Conservation (phyloP, 2,797 vertebrate species). For the Valencia hispanica region DNA sequence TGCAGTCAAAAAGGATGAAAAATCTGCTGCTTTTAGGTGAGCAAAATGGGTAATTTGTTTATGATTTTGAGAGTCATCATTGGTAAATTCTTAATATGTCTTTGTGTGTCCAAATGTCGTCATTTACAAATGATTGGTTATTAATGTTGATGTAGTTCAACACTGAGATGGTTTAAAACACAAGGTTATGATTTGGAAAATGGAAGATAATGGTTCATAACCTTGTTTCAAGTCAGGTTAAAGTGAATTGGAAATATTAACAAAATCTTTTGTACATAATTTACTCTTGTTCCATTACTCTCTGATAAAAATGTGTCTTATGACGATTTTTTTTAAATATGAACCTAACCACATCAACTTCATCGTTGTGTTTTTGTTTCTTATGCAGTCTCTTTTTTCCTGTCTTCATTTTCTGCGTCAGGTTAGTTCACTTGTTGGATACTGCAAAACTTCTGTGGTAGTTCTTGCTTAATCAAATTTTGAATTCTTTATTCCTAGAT, state of each 20-base stretch:
- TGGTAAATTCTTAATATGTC: too few species aligned
- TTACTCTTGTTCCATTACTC: too few species aligned
- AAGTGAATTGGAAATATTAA: not conserved
- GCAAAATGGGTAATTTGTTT: not conserved
- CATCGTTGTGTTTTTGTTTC: not conserved
- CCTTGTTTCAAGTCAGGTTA: not conserved
- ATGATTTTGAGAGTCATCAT: not conserved
- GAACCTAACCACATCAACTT: not conserved
- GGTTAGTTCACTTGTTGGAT: not conserved
- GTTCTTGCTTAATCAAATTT: not conserved
- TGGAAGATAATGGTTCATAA: not conserved
- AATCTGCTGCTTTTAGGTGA: conserved; percentile 1
- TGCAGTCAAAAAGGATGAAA: not conserved
- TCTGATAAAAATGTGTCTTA: not conserved
- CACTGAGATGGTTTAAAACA: not conserved
- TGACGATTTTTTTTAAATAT: not conserved
- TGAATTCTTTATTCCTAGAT: not conserved
- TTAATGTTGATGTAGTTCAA: not conserved
- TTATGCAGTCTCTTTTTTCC: not conserved
- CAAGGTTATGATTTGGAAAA: not conserved
- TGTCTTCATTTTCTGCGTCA: not conserved
- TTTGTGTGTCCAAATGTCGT: too few species aligned
- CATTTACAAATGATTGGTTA: too few species aligned
- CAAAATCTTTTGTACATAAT: not conserved
- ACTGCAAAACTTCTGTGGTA: not conserved